These are phyloP conservation scores for Gari tellinella DNA, from an alignment of 2,888 invertebrate genomes.

Conservation along the genomic window DNA sequence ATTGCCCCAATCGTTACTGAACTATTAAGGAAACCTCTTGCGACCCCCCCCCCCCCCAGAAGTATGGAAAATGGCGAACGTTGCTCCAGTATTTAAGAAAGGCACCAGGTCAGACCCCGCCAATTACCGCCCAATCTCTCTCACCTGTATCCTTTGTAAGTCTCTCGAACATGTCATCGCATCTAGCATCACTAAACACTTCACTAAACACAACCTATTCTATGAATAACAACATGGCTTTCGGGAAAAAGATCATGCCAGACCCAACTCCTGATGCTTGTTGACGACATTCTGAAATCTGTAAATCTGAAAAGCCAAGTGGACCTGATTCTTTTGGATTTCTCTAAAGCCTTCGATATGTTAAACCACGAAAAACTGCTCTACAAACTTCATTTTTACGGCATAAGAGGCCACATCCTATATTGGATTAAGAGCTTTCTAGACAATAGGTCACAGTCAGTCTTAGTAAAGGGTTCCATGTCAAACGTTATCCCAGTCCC, in stretches of 20 bases:
- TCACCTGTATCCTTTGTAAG: conserved; percentile 9
- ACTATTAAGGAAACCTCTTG: neutral
- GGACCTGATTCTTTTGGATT: neutral
- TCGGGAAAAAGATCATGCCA: neutral
- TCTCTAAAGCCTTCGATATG: conserved; percentile 20
- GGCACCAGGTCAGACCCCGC: neutral
- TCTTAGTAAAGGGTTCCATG: neutral
- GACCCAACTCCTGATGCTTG: conserved; percentile 1
- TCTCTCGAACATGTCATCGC: conserved; percentile 1
- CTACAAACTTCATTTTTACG: conserved; percentile 11
- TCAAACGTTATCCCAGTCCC: conserved; percentile 13
- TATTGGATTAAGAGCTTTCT: conserved; percentile 17
- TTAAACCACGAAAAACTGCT: conserved; percentile 13
- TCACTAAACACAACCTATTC: no score
- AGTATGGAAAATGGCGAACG: neutral
- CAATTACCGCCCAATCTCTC: conserved; percentile 2
- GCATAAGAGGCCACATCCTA: conserved; percentile 11
- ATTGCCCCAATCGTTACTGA: neutral
- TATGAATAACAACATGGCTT: conserved; percentile 3
- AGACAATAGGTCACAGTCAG: conserved; percentile 15
- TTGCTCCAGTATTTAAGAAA: conserved; percentile 4
- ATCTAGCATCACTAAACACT: neutral
- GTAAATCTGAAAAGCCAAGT: neutral
- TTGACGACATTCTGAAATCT: conserved; percentile 3
- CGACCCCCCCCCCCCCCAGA: neutral